Conservation (phyloP, 1,140 invertebrate genomes). For the Mesaphorura yosii region DNA sequence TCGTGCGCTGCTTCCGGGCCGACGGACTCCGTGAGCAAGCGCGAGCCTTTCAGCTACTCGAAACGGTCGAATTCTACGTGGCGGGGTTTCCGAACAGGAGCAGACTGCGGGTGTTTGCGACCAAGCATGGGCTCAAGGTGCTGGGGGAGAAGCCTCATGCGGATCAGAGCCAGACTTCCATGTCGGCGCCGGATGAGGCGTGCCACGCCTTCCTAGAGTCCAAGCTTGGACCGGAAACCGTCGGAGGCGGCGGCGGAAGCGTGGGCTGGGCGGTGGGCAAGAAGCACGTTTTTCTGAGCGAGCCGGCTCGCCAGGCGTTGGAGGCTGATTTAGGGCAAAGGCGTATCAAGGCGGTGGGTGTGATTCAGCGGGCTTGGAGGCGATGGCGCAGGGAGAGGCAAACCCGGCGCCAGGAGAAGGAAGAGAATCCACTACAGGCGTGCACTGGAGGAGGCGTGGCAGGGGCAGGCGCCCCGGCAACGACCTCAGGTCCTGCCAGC, state of each 20-base stretch:
- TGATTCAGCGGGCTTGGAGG: conserved; percentile 69
- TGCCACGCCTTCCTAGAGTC: no score
- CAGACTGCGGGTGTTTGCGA: conserved; percentile 88
- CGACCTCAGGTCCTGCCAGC: background rate
- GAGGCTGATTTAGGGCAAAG: conserved; percentile 67
- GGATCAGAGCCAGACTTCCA: no score
- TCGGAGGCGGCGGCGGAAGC: no score
- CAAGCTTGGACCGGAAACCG: no score
- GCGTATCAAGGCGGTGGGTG: conserved; percentile 57
- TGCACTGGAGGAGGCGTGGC: conserved; percentile 15
- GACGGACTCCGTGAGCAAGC: conserved; percentile 71
- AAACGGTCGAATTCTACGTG: conserved; percentile 90
- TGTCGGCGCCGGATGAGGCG: no score
- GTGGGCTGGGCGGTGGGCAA: conserved; percentile 91
- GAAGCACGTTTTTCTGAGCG: conserved; percentile 78
- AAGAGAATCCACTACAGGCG: conserved; percentile 22
- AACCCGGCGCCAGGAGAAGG: conserved; percentile 46
- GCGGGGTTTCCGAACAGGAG: conserved; percentile 81
- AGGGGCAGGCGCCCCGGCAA: background rate
- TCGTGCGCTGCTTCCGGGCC: conserved; percentile 81
- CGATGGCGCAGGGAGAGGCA: conserved; percentile 60
- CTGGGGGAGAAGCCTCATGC: no score
- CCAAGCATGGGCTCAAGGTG: no score
- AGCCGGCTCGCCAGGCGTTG: conserved; percentile 77
- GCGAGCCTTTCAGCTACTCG: conserved; percentile 77